Percentiles rank a stretch among this genome's conserved stretches.
Evolutionary conservation across 2,113 vertebrate genomes (phyloP).

Genomic region (Melanerpes formicivorus): DNA sequence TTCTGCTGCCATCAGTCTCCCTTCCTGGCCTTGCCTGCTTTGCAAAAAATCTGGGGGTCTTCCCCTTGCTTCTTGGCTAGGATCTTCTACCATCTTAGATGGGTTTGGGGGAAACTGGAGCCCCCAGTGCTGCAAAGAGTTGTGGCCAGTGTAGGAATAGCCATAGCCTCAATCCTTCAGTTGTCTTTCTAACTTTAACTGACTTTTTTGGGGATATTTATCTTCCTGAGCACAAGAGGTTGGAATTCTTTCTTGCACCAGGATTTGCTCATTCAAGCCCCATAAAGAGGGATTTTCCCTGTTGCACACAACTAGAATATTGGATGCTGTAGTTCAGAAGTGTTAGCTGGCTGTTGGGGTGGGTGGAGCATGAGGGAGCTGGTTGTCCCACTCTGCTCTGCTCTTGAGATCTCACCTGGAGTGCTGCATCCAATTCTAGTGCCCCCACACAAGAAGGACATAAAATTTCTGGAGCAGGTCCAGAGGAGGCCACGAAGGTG

Average conservation of each 20-base stretch:
- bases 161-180: not conserved
- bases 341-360: too few relatives aligned
- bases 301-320: too few relatives aligned
- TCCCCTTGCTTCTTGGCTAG: not conserved
- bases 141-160: not conserved
- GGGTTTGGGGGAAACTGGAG: not conserved
- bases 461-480: too few relatives aligned
- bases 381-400: too few relatives aligned
- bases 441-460: too few relatives aligned
- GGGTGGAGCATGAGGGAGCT: too few relatives aligned
- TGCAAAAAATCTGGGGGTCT: not conserved
- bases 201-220: not conserved
- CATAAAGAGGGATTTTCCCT: not conserved
- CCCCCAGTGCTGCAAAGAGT: not conserved
- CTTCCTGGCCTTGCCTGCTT: not conserved
- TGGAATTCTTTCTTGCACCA: not conserved
- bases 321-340: too few relatives aligned
- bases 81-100: not conserved
- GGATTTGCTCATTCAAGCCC: not conserved
- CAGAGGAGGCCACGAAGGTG: too few relatives aligned
- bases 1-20: not conserved
- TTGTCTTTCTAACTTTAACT: not conserved
- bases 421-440: too few relatives aligned
- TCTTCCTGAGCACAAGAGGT: not conserved
- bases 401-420: too few relatives aligned